A percentile compares a stretch with the other conserved stretches of the same genome.
Conservation (phyloP, 2,888 invertebrate species). For the Pogonocherus hispidulus region DNA sequence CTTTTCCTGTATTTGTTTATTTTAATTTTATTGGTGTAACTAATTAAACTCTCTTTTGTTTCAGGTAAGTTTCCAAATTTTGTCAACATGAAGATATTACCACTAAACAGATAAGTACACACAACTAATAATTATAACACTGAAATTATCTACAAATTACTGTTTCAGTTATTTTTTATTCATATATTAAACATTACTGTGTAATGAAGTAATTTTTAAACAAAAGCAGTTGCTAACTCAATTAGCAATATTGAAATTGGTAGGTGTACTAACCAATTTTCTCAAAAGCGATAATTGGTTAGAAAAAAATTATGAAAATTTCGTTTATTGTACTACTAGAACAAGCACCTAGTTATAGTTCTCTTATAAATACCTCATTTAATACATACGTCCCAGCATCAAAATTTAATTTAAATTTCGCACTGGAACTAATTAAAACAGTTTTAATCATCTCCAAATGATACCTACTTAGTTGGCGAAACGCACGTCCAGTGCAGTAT, state of each 20-base stretch:
- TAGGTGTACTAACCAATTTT: conserved; percentile 45
- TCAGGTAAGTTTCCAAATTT: conserved; percentile 21
- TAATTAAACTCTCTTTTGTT: conserved; percentile 19
- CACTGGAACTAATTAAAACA: too few relatives aligned
- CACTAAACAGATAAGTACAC: conserved; percentile 23
- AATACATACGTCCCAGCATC: too few relatives aligned
- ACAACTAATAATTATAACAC: neutral
- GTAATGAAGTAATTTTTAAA: conserved; percentile 3
- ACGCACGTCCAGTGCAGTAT: too few relatives aligned
- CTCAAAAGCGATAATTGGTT: neutral
- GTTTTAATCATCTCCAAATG: too few relatives aligned
- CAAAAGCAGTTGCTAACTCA: neutral
- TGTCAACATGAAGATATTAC: neutral
- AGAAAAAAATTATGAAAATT: neutral
- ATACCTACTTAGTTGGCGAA: too few relatives aligned
- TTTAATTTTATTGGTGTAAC: neutral
- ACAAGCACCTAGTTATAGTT: too few relatives aligned
- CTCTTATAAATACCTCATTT: too few relatives aligned
- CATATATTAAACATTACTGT: neutral
- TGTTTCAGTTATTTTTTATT: neutral
- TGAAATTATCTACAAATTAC: neutral
- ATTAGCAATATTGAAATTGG: conserved; percentile 15
- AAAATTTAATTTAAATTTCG: too few relatives aligned
- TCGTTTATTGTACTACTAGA: neutral
- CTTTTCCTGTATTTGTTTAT: neutral